Conservation (phyloP, 2,888 invertebrate species). For the Scaptomyza polygonia region DNA sequence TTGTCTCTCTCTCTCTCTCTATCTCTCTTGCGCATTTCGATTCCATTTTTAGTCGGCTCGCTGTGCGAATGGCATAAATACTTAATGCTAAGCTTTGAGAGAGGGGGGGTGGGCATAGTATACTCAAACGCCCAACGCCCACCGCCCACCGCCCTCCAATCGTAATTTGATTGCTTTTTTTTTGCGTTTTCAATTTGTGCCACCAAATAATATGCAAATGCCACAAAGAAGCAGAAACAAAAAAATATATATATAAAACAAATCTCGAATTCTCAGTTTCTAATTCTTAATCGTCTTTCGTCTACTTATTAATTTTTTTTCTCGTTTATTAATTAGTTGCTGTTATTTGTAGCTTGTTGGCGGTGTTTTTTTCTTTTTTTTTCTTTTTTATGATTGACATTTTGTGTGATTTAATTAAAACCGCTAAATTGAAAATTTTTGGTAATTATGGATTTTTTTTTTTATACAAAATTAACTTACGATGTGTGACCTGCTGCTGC, state of each 20-base stretch:
- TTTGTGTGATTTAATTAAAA: constrained; percentile 75
- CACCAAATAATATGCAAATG: constrained; percentile 67
- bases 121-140: not conserved
- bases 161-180: constrained; percentile 58
- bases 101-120: not conserved
- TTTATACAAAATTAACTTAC: constrained; percentile 34
- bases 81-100: constrained; percentile 46
- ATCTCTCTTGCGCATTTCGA: constrained; percentile 15
- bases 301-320: constrained; percentile 23
- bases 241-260: not conserved
- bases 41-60: constrained; percentile 36
- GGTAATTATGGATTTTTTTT: constrained; percentile 13
- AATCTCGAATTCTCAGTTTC: not conserved
- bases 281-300: not conserved
- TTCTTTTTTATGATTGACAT: constrained; percentile 54
- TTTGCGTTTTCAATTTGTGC: constrained; percentile 59
- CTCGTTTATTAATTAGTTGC: constrained; percentile 63
- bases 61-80: constrained; percentile 66
- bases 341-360: constrained; percentile 60
- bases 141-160: not conserved
- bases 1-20: not conserved
- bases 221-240: constrained; percentile 30
- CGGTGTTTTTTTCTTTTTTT: constrained; percentile 18
- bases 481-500: too few relatives aligned
- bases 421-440: constrained; percentile 53